A percentile compares a stretch with the other conserved stretches of the same genome.
Evolutionary conservation across 2,888 invertebrate genomes (phyloP).

Genomic region (Petrolisthes manimaculis): DNA sequence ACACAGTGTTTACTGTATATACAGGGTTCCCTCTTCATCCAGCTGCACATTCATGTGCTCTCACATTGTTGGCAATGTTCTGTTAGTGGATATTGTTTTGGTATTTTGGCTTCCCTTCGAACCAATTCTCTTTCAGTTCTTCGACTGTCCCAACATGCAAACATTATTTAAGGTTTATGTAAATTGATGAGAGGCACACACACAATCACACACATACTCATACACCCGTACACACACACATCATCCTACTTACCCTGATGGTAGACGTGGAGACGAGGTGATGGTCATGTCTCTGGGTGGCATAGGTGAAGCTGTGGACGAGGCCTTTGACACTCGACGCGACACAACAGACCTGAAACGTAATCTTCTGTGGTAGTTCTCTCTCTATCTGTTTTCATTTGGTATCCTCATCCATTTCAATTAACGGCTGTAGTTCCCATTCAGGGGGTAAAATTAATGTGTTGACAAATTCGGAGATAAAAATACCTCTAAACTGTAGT

Average conservation of each 20-base stretch:
- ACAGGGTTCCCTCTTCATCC: no score
- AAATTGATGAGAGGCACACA: not conserved
- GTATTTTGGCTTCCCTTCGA: not conserved
- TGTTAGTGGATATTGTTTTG: not conserved
- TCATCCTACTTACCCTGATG: not conserved
- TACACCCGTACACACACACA: not conserved
- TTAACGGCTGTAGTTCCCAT: no score
- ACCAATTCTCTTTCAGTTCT: not conserved
- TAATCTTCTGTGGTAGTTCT: no score
- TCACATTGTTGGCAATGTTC: no score
- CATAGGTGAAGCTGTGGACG: slow-evolving; percentile 34
- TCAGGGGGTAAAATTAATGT: no score
- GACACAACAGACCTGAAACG: not conserved
- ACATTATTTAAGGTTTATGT: not conserved
- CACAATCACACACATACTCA: slow-evolving; percentile 1
- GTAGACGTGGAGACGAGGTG: not conserved
- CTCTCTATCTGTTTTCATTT: no score
- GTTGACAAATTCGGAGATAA: no score
- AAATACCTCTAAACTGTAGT: no score
- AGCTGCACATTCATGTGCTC: no score
- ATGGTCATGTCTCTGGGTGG: not conserved
- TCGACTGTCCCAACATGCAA: not conserved
- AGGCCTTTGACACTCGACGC: slow-evolving; percentile 30
- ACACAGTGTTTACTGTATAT: no score
- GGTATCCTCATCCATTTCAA: no score